A percentile compares a stretch with the other conserved stretches of the same genome.
phyloP scores from a whole-genome alignment of 2,797 vertebrate genomes.

The Myotis findleyi region DNA sequence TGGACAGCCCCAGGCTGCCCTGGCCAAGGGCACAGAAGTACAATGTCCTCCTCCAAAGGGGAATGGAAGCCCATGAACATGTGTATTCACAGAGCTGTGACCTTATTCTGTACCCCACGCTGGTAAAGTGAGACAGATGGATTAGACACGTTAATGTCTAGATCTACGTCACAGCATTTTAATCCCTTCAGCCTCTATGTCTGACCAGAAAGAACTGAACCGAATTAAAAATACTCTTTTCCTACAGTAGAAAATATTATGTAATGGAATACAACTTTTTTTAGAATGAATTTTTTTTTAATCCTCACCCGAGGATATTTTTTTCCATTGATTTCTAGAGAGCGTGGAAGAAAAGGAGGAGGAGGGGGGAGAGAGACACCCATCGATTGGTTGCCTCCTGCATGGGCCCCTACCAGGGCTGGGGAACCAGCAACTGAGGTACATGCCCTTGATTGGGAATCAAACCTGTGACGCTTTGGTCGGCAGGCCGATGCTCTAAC shows the following conservation, averaged over 20 bases:
- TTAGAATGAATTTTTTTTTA: constrained; percentile 25
- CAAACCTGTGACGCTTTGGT: no score
- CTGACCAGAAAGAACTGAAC: constrained; percentile 36
- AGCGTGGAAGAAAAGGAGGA: no score
- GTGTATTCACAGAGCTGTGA: not conserved
- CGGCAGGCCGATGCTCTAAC: no score
- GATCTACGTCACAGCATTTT: constrained; percentile 34
- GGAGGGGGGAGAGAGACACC: no score
- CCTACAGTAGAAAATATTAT: constrained; percentile 54
- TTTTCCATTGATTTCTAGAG: no score
- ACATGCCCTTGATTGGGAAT: no score
- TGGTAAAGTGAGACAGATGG: not conserved
- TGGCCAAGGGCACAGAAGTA: not conserved
- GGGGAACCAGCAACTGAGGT: no score
- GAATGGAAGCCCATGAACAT: not conserved
- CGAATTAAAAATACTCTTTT: constrained; percentile 34
- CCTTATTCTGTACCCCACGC: not conserved
- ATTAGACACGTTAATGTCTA: constrained; percentile 51
- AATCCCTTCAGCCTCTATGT: constrained; percentile 53
- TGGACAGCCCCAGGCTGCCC: not conserved
- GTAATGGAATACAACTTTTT: constrained; percentile 51
- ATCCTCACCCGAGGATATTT: no score
- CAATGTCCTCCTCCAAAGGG: not conserved
- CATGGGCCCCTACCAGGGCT: no score
- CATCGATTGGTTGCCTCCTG: no score